These are phyloP conservation scores for Leucania comma DNA, from an alignment of 2,888 invertebrate genomes.

Conservation along the genomic window DNA sequence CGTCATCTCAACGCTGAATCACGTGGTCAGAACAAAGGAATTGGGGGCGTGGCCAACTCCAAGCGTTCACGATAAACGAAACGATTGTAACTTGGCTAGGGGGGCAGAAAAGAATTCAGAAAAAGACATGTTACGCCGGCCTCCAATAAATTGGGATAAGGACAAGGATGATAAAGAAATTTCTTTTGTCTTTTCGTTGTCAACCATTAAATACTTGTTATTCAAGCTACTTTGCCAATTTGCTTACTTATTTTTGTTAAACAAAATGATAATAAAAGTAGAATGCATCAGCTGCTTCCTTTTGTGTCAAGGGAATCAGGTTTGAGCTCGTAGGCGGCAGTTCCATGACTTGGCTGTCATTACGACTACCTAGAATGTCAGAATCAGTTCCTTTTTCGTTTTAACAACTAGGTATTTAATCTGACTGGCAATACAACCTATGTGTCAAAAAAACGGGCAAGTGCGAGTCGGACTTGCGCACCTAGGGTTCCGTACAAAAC, in stretches of 20 bases:
- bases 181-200: background rate
- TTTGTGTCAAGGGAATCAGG: constrained; percentile 51
- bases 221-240: constrained; percentile 15
- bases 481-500: no score
- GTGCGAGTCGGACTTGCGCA: no score
- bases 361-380: background rate
- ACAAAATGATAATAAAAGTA: constrained; percentile 44
- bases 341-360: constrained; percentile 20
- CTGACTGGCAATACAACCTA: background rate
- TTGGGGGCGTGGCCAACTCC: no score
- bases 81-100: no score
- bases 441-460: background rate
- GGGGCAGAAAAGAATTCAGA: background rate
- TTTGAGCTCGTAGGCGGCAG: constrained; percentile 19
- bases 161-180: background rate
- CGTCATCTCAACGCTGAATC: no score
- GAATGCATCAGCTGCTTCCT: constrained; percentile 49
- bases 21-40: no score
- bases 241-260: constrained; percentile 6
- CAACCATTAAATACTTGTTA: background rate
- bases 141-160: background rate
- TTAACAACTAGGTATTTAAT: background rate
- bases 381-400: background rate
- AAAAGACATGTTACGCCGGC: background rate
- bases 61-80: no score